Evolutionary conservation across 2,113 vertebrate genomes (phyloP), one percentile per base, ranked within the genome.

Genomic region (Hepsetus odoe): DNA sequence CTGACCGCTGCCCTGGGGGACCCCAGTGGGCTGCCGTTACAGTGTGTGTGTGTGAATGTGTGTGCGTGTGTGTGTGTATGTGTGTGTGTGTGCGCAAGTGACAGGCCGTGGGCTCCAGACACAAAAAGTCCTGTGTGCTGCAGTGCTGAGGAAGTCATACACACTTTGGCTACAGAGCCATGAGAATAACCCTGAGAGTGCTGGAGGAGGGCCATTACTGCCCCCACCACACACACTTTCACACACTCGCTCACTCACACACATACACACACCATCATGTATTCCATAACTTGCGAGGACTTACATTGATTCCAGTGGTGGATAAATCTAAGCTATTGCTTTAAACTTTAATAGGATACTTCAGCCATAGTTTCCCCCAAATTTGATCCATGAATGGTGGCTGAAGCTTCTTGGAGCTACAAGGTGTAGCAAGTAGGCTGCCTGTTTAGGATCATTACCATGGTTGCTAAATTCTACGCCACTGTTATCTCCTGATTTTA

Each of bases 81-180:
- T 18, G 80, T 28, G 65, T 42, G 66, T 51, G 86, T 84, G 90
- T 90, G 83, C 69, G 86, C 75, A 32, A 79, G 86, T 35, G 85
- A 88, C 86, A 90, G 87, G 82, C 51, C 88, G 20, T 75, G 84
- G 86, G 91, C 84, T 87, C 90, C 81, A 68, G 68, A 89, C 55
- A 70, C 92, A 93, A 95, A 94, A 94, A 92, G 88, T 65, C 84
- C 87, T 92, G 92, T 95, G 92, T 94, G 90, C 92, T 89, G 85
- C 83, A 88, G 85, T 74, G 83, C 56, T 28, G 74, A 83, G 72
- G 32, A 69, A 86, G 88, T 94, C 87, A 86, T 84, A 88, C 87
- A 84, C 80, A 80, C 86, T 75, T 5, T 55, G 51, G n/a, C 8
- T 24, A 55, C n/a, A 24, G 51, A 55, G 90, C 91, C 91, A 91